Evolutionary conservation across 2,888 invertebrate genomes (phyloP).

Genomic region (Lasioglossum vierecki): DNA sequence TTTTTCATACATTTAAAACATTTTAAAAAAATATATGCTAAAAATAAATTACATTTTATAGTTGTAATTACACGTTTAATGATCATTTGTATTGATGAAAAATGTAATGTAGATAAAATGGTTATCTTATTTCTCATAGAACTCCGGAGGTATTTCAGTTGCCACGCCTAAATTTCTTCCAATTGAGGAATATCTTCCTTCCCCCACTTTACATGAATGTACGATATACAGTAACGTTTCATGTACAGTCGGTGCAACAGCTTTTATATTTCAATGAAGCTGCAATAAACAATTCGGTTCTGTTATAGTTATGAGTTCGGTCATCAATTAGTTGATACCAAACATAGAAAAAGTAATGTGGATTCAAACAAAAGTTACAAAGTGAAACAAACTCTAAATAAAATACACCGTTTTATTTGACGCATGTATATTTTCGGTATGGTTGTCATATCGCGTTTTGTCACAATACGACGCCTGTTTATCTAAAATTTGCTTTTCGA

Average conservation of each 20-base stretch:
- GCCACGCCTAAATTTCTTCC: conserved; percentile 77
- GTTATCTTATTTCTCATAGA: conserved; percentile 26
- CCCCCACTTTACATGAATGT: conserved; percentile 19
- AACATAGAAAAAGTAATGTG: conserved; percentile 33
- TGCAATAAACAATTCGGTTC: conserved; percentile 12
- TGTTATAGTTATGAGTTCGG: conserved; percentile 14
- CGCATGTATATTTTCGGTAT: conserved; percentile 26
- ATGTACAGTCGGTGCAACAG: conserved; percentile 53
- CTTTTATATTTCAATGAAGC: conserved; percentile 26
- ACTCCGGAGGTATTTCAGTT: conserved; percentile 54
- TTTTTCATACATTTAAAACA: conserved; percentile 7
- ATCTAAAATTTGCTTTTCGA: conserved; percentile 43
- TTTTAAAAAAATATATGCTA: conserved; percentile 11
- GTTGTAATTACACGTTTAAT: conserved; percentile 8
- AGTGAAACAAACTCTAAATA: conserved; percentile 19
- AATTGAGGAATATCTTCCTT: conserved; percentile 43
- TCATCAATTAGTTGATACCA: neutral
- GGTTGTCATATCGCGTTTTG: conserved; percentile 47
- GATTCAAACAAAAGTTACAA: conserved; percentile 17
- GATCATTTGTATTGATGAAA: neutral
- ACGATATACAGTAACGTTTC: conserved; percentile 50
- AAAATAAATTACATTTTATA: conserved; percentile 15
- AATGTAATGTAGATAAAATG: conserved; percentile 7
- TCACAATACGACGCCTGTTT: conserved; percentile 51
- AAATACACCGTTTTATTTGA: neutral